Evolutionary conservation across 1,140 invertebrate genomes (phyloP).

Genomic region (Ostrea denselamellosa): DNA sequence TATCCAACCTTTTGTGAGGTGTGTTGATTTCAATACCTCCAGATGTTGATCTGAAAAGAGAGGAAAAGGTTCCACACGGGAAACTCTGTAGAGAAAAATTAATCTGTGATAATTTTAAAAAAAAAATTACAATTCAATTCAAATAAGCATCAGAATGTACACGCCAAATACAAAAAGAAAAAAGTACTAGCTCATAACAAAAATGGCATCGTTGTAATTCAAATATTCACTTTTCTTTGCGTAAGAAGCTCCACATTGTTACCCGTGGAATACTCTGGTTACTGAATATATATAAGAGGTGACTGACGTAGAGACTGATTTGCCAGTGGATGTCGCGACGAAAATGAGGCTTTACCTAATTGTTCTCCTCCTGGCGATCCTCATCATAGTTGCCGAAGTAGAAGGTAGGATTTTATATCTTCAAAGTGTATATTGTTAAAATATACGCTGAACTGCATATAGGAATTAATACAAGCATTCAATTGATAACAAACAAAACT

Average conservation of each 20-base stretch:
- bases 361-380: neutral
- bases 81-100: no score
- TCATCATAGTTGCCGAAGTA: neutral
- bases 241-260: neutral
- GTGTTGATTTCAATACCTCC: neutral
- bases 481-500: no score
- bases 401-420: neutral
- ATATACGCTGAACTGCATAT: no score
- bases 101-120: no score
- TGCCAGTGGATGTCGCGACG: neutral
- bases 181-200: neutral
- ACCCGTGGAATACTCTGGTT: neutral
- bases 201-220: neutral
- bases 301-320: neutral
- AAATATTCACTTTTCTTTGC: neutral
- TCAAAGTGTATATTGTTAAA: no score
- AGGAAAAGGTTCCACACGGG: no score
- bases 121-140: neutral
- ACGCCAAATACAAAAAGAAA: neutral
- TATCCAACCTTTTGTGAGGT: slow-evolving; percentile 1
- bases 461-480: no score
- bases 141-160: neutral
- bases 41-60: slow-evolving; percentile 8
- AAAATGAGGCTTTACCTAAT: neutral
- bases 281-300: neutral